Evolutionary conservation across 2,888 invertebrate genomes (phyloP), one percentile per base, ranked within the genome.

Genomic region (Alloscopus bannaensis): DNA sequence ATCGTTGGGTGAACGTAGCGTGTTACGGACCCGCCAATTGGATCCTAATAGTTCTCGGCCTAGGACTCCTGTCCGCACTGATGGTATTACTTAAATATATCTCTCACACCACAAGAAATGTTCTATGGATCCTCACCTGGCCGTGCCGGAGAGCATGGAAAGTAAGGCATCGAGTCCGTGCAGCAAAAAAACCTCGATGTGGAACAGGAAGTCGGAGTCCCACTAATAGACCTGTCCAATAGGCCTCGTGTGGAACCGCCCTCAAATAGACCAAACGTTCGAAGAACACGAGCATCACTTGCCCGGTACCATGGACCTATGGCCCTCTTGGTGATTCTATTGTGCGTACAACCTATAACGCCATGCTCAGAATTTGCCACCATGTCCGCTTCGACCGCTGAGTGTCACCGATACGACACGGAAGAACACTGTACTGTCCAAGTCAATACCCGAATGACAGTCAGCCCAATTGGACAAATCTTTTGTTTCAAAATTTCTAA

Each of bases 281-380:
- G n/a, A 16, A 16, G n/a, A 3, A 4, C 8, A 16, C 13, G 45
- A 29, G 13, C 20, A 1, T 3, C 20, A 13, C 6, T 6, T 2
- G 8, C 26, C 3, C 4, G 2, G 3, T 31, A 36, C 16, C 16
- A 6, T 24, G 50, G 40, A 13, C 47, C 57, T 1, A 22, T 57
- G 1, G 1, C 18, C 6, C 1, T 75, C n/a, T 3, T 31, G 28
- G 36, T 65, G 22, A 13, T 8, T 18, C 1, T 62, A 3, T 16
- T 45, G 2, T 3, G 3, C 2, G 36, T 75, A 2, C 18, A 28
- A 13, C 13, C 24, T 6, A 1, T 6, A 0, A 16, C 16, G 1
- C 59, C 31, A 3, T 73, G 80, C 24, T 36, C 50, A 11, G 52
- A 80, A 4, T 80, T 60, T 28, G 80, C 80, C 0, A 20, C 45